phyloP scores from a whole-genome alignment of 2,888 invertebrate genomes.

The Tetragonula carbonaria region DNA sequence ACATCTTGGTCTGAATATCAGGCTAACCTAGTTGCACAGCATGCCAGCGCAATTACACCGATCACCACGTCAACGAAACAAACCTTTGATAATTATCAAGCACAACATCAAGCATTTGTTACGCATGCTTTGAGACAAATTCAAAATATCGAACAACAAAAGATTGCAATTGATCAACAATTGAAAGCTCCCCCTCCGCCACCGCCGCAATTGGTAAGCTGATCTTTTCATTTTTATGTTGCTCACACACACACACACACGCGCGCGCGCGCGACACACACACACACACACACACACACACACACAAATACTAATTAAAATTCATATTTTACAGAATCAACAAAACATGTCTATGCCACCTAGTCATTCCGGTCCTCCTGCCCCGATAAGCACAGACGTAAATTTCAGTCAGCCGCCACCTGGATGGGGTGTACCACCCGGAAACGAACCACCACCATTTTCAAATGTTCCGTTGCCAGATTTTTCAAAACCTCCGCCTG shows the following conservation, averaged over 20 bases:
- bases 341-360: slow-evolving; percentile 77
- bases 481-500: slow-evolving; percentile 94
- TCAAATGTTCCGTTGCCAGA: slow-evolving; percentile 87
- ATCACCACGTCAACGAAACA: slow-evolving; percentile 92
- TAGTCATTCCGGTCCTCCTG: slow-evolving; percentile 77
- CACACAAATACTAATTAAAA: background rate
- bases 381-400: slow-evolving; percentile 85
- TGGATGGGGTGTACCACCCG: slow-evolving; percentile 85
- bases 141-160: slow-evolving; percentile 92
- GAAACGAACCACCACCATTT: slow-evolving; percentile 78
- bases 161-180: slow-evolving; percentile 87
- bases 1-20: slow-evolving; percentile 96
- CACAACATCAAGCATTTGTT: slow-evolving; percentile 98
- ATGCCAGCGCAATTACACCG: slow-evolving; percentile 91
- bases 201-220: slow-evolving; percentile 78
- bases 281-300: too few relatives aligned
- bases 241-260: too few relatives aligned
- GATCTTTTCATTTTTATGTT: background rate
- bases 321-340: slow-evolving; percentile 66
- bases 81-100: slow-evolving; percentile 94
- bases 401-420: slow-evolving; percentile 86
- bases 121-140: slow-evolving; percentile 96
- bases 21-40: slow-evolving; percentile 92
- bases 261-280: too few relatives aligned
- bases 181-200: slow-evolving; percentile 84